A percentile compares a stretch with the other conserved stretches of the same genome.
Conservation (phyloP, 2,113 vertebrate genomes). For the Atherinomorus stipes region DNA sequence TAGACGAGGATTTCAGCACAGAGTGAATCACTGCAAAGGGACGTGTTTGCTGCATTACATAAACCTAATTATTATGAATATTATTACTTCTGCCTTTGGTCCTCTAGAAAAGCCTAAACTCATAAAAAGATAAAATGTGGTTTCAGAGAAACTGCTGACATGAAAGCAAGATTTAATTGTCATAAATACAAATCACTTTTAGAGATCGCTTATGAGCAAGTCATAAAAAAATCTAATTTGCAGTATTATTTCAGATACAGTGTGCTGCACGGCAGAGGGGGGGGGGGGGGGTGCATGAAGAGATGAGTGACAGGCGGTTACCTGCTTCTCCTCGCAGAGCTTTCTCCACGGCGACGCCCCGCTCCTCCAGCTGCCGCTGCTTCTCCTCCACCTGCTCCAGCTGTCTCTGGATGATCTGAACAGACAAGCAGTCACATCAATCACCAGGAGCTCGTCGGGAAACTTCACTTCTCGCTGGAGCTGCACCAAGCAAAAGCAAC, state of each 20-base stretch:
- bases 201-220: constrained; percentile 1
- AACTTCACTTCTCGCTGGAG: not conserved
- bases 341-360: constrained; percentile 97
- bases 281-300: too few relatives aligned
- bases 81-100: constrained; percentile 25
- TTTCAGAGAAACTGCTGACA: not conserved
- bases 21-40: constrained; percentile 8
- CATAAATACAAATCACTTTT: not conserved
- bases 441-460: not conserved
- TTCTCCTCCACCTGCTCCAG: constrained; percentile 99
- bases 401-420: constrained; percentile 97
- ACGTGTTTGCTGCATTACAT: constrained; percentile 25
- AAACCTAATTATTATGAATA: constrained; percentile 5
- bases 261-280: not conserved
- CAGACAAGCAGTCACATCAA: not conserved
- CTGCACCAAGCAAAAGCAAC: constrained; percentile 9
- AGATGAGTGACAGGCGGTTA: constrained; percentile 70
- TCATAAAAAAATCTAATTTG: constrained; percentile 12
- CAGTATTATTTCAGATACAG: not conserved
- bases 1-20: constrained; percentile 5
- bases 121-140: constrained; percentile 22
- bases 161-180: constrained; percentile 7
- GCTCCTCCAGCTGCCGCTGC: constrained; percentile 95
- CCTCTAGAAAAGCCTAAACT: constrained; percentile 11
- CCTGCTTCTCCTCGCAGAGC: constrained; percentile 98